These are phyloP conservation scores for Vulpes ferrilata DNA, from an alignment of 2,113 vertebrate genomes.

Conservation along the genomic window DNA sequence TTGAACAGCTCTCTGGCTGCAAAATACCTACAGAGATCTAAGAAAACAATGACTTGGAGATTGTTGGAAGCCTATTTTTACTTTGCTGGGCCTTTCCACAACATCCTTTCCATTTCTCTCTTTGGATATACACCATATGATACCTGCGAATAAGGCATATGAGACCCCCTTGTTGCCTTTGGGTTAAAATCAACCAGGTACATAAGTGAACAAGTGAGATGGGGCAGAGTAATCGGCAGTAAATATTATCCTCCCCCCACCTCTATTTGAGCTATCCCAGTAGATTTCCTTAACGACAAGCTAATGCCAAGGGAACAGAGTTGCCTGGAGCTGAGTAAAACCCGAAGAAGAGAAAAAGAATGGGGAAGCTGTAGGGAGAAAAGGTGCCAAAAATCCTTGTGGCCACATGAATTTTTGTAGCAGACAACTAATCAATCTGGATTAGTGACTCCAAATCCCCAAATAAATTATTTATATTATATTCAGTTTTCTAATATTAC, in stretches of 20 bases:
- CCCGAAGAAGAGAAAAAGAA: conserved; percentile 57
- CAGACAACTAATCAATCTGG: conserved; percentile 74
- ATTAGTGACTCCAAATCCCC: conserved; percentile 74
- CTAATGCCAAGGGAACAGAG: conserved; percentile 22
- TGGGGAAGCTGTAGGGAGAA: conserved; percentile 50
- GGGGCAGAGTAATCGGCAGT: conserved; percentile 5
- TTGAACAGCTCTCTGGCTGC: conserved; percentile 59
- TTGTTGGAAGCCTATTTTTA: not conserved
- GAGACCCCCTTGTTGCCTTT: conserved; percentile 40
- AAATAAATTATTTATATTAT: conserved; percentile 75
- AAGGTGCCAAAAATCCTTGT: conserved; percentile 76
- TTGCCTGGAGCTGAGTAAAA: conserved; percentile 68
- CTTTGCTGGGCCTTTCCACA: not conserved
- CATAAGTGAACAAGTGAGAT: conserved; percentile 25
- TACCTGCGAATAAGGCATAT: conserved; percentile 43
- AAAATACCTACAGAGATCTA: conserved; percentile 65
- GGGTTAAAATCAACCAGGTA: conserved; percentile 62
- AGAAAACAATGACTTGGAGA: conserved; percentile 41
- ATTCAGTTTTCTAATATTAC: conserved; percentile 77
- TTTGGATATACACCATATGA: conserved; percentile 20
- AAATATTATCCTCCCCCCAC: not conserved
- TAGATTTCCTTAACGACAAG: conserved; percentile 33
- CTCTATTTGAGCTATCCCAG: not conserved
- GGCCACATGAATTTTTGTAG: conserved; percentile 53
- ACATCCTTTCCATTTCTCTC: not conserved